Evolutionary conservation across 2,113 vertebrate species (phyloP).

Genomic region (Catharus bicknelli): DNA sequence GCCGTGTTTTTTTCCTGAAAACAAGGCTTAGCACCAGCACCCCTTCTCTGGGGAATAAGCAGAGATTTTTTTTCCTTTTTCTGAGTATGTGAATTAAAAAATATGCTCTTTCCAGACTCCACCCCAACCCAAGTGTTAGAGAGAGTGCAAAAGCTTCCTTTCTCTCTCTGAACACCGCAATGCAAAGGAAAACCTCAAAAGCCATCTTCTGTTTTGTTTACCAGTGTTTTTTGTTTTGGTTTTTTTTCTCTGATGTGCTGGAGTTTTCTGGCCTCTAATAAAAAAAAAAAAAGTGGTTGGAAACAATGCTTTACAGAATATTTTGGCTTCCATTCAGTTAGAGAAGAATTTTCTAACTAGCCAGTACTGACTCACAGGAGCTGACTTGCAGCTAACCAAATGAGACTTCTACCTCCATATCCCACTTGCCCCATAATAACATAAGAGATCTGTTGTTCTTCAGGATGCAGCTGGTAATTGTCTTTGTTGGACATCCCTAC

Average conservation of each 20-base stretch:
- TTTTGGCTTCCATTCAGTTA: background rate
- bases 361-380: background rate
- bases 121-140: fast-evolving
- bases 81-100: background rate
- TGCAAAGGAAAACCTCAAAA: background rate
- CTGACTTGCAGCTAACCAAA: background rate
- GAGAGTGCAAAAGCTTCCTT: background rate
- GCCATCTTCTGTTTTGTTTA: background rate
- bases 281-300: background rate
- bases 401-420: background rate
- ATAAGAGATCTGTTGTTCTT: background rate
- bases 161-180: background rate
- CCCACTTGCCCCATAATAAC: background rate
- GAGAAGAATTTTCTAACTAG: background rate
- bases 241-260: background rate
- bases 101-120: background rate
- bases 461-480: background rate
- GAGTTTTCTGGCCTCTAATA: background rate
- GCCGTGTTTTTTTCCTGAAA: background rate
- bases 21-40: background rate
- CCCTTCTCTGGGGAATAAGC: background rate
- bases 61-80: background rate
- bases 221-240: background rate
- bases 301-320: background rate
- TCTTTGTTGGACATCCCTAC: background rate